Evolutionary conservation across 1,140 invertebrate genomes (phyloP).

Genomic region (Hesperophylax magnus): DNA sequence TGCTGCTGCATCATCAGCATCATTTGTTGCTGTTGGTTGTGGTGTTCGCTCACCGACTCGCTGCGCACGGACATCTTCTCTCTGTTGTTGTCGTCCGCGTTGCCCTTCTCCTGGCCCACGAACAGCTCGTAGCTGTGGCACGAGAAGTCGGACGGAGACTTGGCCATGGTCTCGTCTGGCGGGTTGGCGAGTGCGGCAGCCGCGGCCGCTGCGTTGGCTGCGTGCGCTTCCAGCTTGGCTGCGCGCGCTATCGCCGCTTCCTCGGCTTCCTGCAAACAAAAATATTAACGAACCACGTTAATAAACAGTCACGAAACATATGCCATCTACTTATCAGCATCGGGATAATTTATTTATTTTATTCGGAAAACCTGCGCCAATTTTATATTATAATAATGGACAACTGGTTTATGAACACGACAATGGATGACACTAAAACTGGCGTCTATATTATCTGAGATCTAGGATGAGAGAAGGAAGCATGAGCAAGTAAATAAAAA

Average conservation of each 20-base stretch:
- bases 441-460: no score
- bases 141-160: conserved; percentile 91
- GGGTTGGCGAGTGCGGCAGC: conserved; percentile 75
- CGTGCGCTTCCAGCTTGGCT: conserved; percentile 73
- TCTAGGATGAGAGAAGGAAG: no score
- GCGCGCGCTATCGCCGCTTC: conserved; percentile 83
- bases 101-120: conserved; percentile 87
- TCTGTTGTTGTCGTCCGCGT: conserved; percentile 89
- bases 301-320: no score
- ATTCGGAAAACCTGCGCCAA: no score
- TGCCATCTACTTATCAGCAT: no score
- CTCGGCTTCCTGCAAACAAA: conserved; percentile 87
- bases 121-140: conserved; percentile 92
- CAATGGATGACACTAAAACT: no score
- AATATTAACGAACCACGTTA: not conserved
- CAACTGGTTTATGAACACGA: no score
- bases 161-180: conserved; percentile 74
- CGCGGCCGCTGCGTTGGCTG: conserved; percentile 71
- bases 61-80: conserved; percentile 93
- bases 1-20: conserved; percentile 66
- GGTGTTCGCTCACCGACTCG: conserved; percentile 89
- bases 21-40: conserved; percentile 71
- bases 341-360: no score
- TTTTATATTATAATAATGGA: no score
- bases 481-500: no score